phyloP scores from a whole-genome alignment of 2,888 invertebrate genomes.

The Lysandra bellargus region DNA sequence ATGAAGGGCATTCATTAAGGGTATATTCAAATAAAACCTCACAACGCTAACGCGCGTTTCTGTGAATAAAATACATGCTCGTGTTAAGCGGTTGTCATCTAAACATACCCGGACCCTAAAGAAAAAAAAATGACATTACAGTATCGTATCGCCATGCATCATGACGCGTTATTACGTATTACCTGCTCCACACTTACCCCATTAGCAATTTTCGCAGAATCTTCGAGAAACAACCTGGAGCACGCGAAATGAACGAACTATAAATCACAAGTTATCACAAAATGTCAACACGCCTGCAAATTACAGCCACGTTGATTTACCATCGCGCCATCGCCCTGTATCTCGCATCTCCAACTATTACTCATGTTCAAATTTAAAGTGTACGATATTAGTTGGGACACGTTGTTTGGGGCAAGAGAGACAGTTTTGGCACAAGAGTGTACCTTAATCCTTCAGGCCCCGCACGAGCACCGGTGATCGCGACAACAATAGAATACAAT shows the following conservation, averaged over 20 bases:
- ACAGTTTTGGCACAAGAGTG: not conserved
- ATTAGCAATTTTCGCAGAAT: not conserved
- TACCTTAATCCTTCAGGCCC: too few species aligned
- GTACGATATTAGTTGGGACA: not conserved
- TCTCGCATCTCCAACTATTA: not conserved
- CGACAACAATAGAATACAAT: too few species aligned
- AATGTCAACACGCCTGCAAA: constrained; percentile 30
- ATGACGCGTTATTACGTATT: not conserved
- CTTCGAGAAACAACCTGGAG: constrained; percentile 9
- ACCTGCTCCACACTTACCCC: not conserved
- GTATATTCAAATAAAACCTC: too few species aligned
- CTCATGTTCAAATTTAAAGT: constrained; percentile 18
- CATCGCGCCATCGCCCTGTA: constrained; percentile 10
- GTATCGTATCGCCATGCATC: not conserved
- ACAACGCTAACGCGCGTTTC: too few species aligned
- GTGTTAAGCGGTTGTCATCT: too few species aligned
- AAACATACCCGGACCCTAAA: too few species aligned
- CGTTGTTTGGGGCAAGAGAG: not conserved
- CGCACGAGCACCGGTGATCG: too few species aligned
- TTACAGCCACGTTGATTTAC: constrained; percentile 26
- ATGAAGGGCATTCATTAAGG: too few species aligned
- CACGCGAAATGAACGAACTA: constrained; percentile 32
- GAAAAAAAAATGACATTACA: too few species aligned
- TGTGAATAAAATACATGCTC: too few species aligned
- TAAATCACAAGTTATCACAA: constrained; percentile 31